Evolutionary conservation across 1,140 invertebrate species (phyloP), one percentile per base, ranked within the genome.

Genomic region (Panulirus ornatus): DNA sequence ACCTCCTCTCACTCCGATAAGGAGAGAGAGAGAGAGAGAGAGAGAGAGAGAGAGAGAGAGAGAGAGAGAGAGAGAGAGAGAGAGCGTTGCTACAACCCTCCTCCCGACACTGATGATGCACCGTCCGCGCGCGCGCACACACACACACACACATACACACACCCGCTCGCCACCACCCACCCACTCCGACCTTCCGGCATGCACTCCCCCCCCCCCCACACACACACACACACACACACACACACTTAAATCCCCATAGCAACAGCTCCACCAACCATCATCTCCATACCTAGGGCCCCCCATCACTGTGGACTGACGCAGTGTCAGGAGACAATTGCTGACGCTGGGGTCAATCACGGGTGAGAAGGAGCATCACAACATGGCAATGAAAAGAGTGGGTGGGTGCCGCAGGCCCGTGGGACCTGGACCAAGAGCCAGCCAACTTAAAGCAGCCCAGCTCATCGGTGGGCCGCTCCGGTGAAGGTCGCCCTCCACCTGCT

Each of bases 41-140:
- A 14, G 47, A 58, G 47, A 38, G 42, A 81, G 76, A 30, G 47
- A 58, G 78, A 19, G 78, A 58, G 30, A 58, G 47, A 81, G 47
- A 81, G 70, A 73, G 70, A 73, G 70, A 73, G 70, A 73, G 70
- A 73, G 70, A 73, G 70, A 73, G 70, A 73, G 70, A 73, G 70
- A 73, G 70, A 73, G 70, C 44, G 44, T 2, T 2, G 51, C 8
- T 58, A 58, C 54, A 58, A 27, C 58, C 44, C 44, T 47, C 44
- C 14, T 11, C 14, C 44, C 14, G 5, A 6, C 44, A 66, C n/a
- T 66, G 58, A 66, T 66, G 58, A 66, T 66, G 58, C 58, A 66
- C 58, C 22, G n/a, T n/a, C n/a, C n/a, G n/a, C n/a, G n/a, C n/a
- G n/a, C n/a, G n/a, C n/a, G n/a, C n/a, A n/a, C n/a, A n/a, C n/a